These are phyloP conservation scores for Melieria crassipennis DNA, from an alignment of 2,888 invertebrate genomes.

Conservation along the genomic window DNA sequence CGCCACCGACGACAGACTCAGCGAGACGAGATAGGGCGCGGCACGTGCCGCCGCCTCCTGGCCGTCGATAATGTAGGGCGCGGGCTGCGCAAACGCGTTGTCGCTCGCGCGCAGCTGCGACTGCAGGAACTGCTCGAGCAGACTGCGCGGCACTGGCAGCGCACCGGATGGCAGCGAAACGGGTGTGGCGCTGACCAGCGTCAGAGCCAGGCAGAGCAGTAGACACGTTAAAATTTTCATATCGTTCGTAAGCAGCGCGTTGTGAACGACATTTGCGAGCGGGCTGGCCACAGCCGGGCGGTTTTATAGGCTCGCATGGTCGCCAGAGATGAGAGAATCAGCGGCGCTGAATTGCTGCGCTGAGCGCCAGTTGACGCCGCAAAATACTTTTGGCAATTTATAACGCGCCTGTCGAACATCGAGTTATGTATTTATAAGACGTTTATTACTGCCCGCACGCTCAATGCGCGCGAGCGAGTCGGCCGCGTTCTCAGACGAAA, in stretches of 20 bases:
- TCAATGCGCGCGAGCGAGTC: too few species aligned
- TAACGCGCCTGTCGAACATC: not conserved
- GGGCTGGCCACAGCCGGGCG: not conserved
- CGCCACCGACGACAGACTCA: slow-evolving; percentile 47
- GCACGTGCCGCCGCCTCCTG: slow-evolving; percentile 39
- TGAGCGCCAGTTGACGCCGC: not conserved
- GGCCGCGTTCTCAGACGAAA: too few species aligned
- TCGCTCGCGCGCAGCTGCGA: too few species aligned
- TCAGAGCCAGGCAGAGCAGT: too few species aligned
- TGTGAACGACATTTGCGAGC: not conserved
- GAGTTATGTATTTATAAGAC: not conserved
- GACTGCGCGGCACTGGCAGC: too few species aligned
- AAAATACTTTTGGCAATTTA: not conserved
- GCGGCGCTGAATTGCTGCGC: not conserved
- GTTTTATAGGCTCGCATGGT: slow-evolving; percentile 33
- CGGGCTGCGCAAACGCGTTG: slow-evolving; percentile 6
- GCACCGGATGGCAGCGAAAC: too few species aligned
- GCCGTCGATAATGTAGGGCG: slow-evolving; percentile 52
- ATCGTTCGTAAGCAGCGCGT: too few species aligned
- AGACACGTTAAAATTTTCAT: too few species aligned
- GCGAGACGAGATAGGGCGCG: slow-evolving; percentile 53
- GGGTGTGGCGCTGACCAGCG: too few species aligned
- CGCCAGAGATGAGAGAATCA: not conserved
- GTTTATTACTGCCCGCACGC: too few species aligned
- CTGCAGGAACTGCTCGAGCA: too few species aligned